Evolutionary conservation across 2,797 vertebrate genomes (phyloP).

Genomic region (Vipera ursinii): DNA sequence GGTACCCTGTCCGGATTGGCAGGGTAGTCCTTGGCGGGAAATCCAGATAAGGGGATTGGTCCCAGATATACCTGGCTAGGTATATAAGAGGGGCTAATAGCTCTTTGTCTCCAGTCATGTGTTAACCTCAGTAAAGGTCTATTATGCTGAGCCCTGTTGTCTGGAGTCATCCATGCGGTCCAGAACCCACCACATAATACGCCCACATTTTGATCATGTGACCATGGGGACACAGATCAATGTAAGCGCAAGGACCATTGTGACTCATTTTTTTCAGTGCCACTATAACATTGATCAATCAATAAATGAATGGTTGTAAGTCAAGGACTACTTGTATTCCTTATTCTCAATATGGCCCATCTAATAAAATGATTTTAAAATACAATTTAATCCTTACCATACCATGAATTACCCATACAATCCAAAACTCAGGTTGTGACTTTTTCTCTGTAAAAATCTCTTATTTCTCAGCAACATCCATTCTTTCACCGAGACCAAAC

Average conservation of each 20-base stretch:
- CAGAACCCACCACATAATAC: too few relatives aligned
- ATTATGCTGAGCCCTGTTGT: too few relatives aligned
- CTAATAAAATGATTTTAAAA: background rate
- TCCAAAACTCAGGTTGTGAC: background rate
- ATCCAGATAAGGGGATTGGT: too few relatives aligned
- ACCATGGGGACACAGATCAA: background rate
- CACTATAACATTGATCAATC: background rate
- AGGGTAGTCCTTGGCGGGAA: too few relatives aligned
- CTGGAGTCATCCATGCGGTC: too few relatives aligned
- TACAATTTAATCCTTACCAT: background rate
- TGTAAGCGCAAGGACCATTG: background rate
- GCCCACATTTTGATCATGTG: background rate
- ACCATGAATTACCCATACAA: background rate
- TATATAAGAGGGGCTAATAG: too few relatives aligned
- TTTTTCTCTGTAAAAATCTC: background rate
- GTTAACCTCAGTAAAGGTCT: too few relatives aligned
- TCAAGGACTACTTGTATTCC: background rate
- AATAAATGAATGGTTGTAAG: background rate
- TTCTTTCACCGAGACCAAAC: background rate
- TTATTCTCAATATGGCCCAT: background rate
- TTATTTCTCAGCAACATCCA: background rate
- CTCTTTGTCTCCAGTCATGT: too few relatives aligned
- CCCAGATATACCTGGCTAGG: too few relatives aligned
- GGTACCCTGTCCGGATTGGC: too few relatives aligned
- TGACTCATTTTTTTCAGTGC: background rate